These are phyloP conservation scores for Cyclophora punctaria DNA, from an alignment of 2,888 invertebrate genomes.

Conservation along the genomic window DNA sequence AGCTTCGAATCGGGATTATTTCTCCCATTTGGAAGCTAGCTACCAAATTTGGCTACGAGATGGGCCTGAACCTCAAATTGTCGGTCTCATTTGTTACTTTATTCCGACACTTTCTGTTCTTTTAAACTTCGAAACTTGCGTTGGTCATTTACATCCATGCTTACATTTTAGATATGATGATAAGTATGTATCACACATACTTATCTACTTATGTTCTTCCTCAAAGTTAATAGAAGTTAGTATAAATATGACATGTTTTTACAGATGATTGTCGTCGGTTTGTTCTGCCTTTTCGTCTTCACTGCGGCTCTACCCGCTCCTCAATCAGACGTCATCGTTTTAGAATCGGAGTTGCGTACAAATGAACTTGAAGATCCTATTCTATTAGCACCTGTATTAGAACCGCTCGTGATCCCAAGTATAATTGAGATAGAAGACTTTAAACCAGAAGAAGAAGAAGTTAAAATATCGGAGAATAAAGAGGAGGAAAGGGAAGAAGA, in stretches of 20 bases:
- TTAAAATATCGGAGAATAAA: slow-evolving; percentile 1
- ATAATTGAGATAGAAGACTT: neutral
- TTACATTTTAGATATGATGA: too few species aligned
- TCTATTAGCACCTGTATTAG: slow-evolving; percentile 10
- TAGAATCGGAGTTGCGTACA: slow-evolving; percentile 7
- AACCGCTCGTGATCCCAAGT: slow-evolving; percentile 3
- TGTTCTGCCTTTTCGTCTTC: slow-evolving; percentile 31
- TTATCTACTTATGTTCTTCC: too few species aligned
- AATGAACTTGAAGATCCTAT: slow-evolving; percentile 4
- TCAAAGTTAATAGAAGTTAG: neutral
- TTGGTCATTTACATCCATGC: too few species aligned
- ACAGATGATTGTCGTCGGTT: slow-evolving; percentile 34
- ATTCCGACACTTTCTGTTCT: too few species aligned
- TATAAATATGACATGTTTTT: slow-evolving; percentile 11
- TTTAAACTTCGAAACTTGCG: too few species aligned
- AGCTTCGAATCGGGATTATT: too few species aligned
- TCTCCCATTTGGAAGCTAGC: too few species aligned
- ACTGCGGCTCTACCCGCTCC: slow-evolving; percentile 30
- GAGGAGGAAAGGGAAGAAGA: slow-evolving; percentile 7
- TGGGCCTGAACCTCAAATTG: too few species aligned
- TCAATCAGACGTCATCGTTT: slow-evolving; percentile 8
- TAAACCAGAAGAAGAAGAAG: slow-evolving; percentile 1
- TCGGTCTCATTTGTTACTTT: too few species aligned
- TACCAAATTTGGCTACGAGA: too few species aligned
- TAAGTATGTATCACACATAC: too few species aligned